Base-by-base conservation (phyloP, 2,113 vertebrate genomes). In the Pachyramphus minor region DNA sequence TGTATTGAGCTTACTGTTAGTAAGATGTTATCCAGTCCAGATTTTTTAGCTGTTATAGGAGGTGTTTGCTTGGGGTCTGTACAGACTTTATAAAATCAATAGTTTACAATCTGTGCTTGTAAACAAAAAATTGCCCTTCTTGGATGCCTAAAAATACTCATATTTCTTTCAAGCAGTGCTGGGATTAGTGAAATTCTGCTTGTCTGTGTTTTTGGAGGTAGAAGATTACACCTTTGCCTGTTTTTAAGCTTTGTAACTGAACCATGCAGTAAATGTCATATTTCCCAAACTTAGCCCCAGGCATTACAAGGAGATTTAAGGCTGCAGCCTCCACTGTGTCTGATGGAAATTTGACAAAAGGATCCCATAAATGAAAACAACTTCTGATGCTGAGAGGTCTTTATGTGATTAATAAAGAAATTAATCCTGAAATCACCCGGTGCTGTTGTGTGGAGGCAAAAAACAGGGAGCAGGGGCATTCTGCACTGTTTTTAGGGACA, bases 191-290 rank as follows among this genome's bases (percentile, higher is more conserved):
- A 23, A 58, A n/a, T 58, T 58, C 33, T 58, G 33, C 33, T 58
- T 58, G n/a, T 9, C n/a, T 59, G 24, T 76, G 44, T 1, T 14
- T 59, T 47, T 39, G n/a, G 49, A 44, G 13, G 33, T 19, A 30
- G 37, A 16, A 80, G 45, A 13, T 19, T 0, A 24, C 4, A 12
- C 0, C 1, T 83, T 50, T 62, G 37, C 18, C 41, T 83, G 31
- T 42, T 79, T 39, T 27, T 58, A 6, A 47, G 33, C 39, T 14
- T n/a, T 59, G 5, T 77, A 52, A 30, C 39, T 63, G 49, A 67
- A 5, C 35, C 35, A 2, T 6, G 31, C 41, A 39, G 35, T 39
- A 67, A 68, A 47, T 17, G 9, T 16, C 2, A 8, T 9, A 19
- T 77, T 67, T 12, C 19, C 50, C 45, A 77, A 24, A 53, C 14